A percentile compares a stretch with the other conserved stretches of the same genome.
Evolutionary conservation across 2,797 vertebrate genomes (phyloP).

Genomic region (Phoebastria nigripes): DNA sequence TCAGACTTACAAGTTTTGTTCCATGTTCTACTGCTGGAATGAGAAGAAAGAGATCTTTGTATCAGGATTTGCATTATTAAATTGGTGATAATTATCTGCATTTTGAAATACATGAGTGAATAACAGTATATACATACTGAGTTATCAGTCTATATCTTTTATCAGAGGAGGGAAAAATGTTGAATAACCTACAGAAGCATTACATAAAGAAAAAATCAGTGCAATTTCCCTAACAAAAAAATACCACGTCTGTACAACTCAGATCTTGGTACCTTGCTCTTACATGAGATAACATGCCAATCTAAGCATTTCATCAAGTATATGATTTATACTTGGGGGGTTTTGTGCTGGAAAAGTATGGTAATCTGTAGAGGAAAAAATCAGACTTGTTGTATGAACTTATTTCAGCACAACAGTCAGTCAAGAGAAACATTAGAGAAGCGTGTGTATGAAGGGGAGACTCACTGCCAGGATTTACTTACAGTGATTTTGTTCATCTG

Average conservation of each 20-base stretch:
- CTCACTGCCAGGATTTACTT: not conserved
- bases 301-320: constrained; percentile 20
- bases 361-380: constrained; percentile 29
- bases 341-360: not conserved
- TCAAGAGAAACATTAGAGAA: not conserved
- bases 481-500: not conserved
- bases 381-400: not conserved
- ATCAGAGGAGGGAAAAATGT: not conserved
- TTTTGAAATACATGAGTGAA: not conserved
- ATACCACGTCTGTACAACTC: not conserved
- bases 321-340: not conserved
- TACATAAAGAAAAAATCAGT: not conserved
- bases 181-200: not conserved
- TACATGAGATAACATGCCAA: constrained; percentile 12
- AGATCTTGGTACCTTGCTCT: not conserved
- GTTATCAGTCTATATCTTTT: constrained; percentile 20
- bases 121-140: not conserved
- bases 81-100: constrained; percentile 8
- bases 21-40: not conserved
- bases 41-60: constrained; percentile 25
- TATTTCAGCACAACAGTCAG: not conserved
- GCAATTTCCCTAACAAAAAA: constrained; percentile 9
- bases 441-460: not conserved
- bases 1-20: not conserved
- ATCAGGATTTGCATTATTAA: constrained; percentile 33